Percentiles rank a stretch among this genome's conserved stretches.
Evolutionary conservation across 2,113 vertebrate genomes (phyloP).

Genomic region (Glareola pratincola): DNA sequence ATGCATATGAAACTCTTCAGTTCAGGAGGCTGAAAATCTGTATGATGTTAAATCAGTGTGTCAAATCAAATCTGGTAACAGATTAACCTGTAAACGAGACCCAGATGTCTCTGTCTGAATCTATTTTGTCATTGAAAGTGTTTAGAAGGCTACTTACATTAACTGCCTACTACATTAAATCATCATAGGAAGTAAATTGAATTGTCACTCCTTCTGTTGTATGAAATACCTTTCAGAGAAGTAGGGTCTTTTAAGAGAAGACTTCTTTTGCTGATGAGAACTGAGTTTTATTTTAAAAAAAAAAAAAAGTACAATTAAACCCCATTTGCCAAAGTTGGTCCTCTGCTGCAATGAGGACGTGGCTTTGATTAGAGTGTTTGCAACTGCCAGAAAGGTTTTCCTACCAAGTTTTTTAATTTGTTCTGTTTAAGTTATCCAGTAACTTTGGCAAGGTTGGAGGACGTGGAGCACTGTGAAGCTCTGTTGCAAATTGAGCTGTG

Average conservation of each 20-base stretch:
- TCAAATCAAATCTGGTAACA: slow-evolving; percentile 35
- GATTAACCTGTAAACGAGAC: slow-evolving; percentile 47
- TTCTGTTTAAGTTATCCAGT: not conserved
- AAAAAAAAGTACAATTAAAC: not conserved
- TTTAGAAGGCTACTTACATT: not conserved
- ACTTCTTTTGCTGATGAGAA: not conserved
- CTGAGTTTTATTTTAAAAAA: not conserved
- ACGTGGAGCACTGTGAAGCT: not conserved
- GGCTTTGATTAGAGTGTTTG: not conserved
- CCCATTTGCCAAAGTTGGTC: not conserved
- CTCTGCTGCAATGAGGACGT: not conserved
- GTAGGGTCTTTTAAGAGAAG: not conserved
- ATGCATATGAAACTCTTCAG: not conserved
- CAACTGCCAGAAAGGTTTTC: not conserved
- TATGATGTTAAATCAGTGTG: not conserved
- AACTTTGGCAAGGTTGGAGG: not conserved
- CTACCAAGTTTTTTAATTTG: not conserved
- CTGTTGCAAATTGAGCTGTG: not conserved
- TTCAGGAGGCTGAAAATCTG: not conserved
- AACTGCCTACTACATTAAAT: not conserved
- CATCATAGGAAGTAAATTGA: not conserved
- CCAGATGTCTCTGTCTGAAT: slow-evolving; percentile 9
- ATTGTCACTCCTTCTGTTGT: not conserved
- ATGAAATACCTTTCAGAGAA: not conserved
- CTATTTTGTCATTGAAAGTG: slow-evolving; percentile 17